A percentile compares a stretch with the other conserved stretches of the same genome.
Evolutionary conservation across 2,113 vertebrate species (phyloP).

Genomic region (Chamaetylas fuelleborni): DNA sequence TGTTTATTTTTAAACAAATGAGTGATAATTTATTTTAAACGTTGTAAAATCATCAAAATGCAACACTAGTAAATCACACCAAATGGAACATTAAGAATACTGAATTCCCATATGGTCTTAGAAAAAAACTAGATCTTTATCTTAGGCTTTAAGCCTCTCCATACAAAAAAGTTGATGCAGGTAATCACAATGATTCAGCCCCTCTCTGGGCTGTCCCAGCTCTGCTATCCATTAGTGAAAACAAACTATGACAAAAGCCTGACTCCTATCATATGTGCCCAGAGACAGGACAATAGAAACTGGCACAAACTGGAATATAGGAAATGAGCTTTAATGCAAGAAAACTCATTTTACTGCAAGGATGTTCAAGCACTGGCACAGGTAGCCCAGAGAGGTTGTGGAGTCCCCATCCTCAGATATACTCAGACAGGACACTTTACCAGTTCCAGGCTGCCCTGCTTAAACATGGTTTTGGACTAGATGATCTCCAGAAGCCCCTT

Average conservation of each 20-base stretch:
- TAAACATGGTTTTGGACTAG: not conserved
- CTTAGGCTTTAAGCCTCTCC: not conserved
- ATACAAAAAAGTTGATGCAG: not conserved
- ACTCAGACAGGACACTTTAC: not conserved
- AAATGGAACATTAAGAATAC: not conserved
- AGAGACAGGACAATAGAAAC: not conserved
- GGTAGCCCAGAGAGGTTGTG: not conserved
- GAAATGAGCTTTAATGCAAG: not conserved
- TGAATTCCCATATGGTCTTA: not conserved
- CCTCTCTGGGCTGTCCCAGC: not conserved
- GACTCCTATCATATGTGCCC: not conserved
- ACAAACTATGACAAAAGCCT: not conserved
- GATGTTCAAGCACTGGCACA: not conserved
- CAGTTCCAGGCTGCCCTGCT: not conserved
- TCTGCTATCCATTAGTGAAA: not conserved
- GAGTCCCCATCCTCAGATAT: not conserved
- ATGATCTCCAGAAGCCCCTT: accelerated
- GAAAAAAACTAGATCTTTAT: not conserved
- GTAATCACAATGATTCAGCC: not conserved
- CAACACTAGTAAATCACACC: not conserved
- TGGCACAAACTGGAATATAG: not conserved
- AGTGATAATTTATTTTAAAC: not conserved
- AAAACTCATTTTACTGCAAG: not conserved
- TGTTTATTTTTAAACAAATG: not conserved
- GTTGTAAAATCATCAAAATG: not conserved